phyloP scores from a whole-genome alignment of 1,140 invertebrate genomes.

The Hermetia illucens region DNA sequence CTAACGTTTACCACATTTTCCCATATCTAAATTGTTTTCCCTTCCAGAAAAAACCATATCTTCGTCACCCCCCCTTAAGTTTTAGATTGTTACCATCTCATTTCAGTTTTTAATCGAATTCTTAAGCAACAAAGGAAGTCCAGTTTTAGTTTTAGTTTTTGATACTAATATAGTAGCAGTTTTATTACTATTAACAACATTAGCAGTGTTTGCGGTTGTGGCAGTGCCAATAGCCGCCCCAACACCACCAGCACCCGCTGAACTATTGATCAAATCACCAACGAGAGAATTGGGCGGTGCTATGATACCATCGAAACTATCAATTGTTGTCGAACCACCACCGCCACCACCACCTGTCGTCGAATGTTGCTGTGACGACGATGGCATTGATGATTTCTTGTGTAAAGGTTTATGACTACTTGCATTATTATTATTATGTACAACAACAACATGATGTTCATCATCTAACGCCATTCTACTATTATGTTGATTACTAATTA shows the following conservation, averaged over 20 bases:
- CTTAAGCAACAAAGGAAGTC: conserved; percentile 29
- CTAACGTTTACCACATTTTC: no score
- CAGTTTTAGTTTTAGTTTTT: conserved; percentile 32
- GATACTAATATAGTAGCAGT: conserved; percentile 31
- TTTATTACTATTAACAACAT: conserved; percentile 16
- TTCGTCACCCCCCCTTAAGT: no score
- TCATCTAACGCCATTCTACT: no score
- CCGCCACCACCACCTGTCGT: background rate
- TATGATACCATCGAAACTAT: conserved; percentile 15
- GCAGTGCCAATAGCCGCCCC: background rate
- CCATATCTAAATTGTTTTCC: no score
- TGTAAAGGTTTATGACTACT: background rate
- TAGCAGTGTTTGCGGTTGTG: background rate
- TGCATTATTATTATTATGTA: conserved; percentile 3
- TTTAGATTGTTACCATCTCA: no score
- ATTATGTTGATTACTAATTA: background rate
- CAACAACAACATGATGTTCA: background rate
- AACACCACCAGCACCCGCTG: background rate
- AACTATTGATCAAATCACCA: background rate
- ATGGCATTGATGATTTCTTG: no score
- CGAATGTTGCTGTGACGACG: no score
- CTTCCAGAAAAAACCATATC: no score
- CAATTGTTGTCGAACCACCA: background rate
- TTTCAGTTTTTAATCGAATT: conserved; percentile 31
- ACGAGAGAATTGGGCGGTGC: conserved; percentile 5